A percentile compares a stretch with the other conserved stretches of the same genome.
Evolutionary conservation across 2,888 invertebrate genomes (phyloP).

Genomic region (Terebella lapidaria): DNA sequence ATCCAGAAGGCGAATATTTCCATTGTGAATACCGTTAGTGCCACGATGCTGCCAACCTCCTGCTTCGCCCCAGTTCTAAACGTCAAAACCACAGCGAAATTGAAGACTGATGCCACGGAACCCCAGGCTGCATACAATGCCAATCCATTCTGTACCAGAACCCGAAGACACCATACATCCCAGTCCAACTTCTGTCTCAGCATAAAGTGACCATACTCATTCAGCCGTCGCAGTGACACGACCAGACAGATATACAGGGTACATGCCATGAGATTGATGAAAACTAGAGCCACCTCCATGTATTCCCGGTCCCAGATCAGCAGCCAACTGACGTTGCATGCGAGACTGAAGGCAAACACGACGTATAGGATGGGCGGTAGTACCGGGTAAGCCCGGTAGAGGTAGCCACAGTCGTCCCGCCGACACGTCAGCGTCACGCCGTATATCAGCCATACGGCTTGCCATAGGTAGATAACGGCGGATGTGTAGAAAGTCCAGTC

Average conservation of each 20-base stretch:
- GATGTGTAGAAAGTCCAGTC: slow-evolving; percentile 41
- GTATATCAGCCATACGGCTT: slow-evolving; percentile 32
- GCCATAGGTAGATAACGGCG: background rate
- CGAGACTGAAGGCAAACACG: slow-evolving; percentile 29
- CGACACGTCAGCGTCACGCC: slow-evolving; percentile 33
- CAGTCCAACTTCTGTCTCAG: slow-evolving; percentile 17
- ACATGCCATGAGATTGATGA: slow-evolving; percentile 25
- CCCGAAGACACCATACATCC: slow-evolving; percentile 41
- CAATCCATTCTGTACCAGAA: slow-evolving; percentile 44
- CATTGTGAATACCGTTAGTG: slow-evolving; percentile 31
- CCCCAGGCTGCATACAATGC: slow-evolving; percentile 45
- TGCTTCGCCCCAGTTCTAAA: slow-evolving; percentile 20
- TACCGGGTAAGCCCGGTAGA: slow-evolving; percentile 35
- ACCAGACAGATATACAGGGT: slow-evolving; percentile 31
- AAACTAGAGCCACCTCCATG: slow-evolving; percentile 27
- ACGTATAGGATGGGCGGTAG: slow-evolving; percentile 32
- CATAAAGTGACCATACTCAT: slow-evolving; percentile 27
- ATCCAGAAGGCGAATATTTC: slow-evolving; percentile 34
- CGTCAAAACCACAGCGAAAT: slow-evolving; percentile 38
- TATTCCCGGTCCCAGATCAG: slow-evolving; percentile 38
- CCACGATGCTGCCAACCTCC: slow-evolving; percentile 29
- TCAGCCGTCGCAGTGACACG: slow-evolving; percentile 30
- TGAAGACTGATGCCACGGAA: slow-evolving; percentile 40
- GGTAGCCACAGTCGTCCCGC: slow-evolving; percentile 25
- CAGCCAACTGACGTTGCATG: slow-evolving; percentile 38